A percentile compares a stretch with the other conserved stretches of the same genome.
Evolutionary conservation across 1,140 invertebrate genomes (phyloP).

Genomic region (Bicyclus anynana): DNA sequence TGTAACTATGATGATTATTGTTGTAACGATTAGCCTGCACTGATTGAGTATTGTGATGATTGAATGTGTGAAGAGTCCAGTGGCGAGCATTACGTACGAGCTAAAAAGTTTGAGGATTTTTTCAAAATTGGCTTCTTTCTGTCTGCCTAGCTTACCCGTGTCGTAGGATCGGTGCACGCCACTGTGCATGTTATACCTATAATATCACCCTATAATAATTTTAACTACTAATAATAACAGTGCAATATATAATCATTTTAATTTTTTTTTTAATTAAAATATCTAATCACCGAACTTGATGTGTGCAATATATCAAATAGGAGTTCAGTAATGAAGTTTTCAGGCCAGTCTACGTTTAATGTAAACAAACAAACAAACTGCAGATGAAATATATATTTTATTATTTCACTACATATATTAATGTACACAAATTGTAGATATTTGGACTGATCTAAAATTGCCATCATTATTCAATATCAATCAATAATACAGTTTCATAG

Average conservation of each 20-base stretch:
- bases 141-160: too few species aligned
- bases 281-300: neutral
- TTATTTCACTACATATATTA: too few species aligned
- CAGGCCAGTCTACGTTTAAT: neutral
- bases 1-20: neutral
- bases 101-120: too few species aligned
- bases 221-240: neutral
- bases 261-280: neutral
- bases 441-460: too few species aligned
- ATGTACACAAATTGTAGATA: too few species aligned
- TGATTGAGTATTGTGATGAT: constrained; percentile 3
- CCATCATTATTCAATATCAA: too few species aligned
- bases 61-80: too few species aligned
- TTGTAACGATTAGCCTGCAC: neutral
- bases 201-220: neutral
- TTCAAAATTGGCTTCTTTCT: too few species aligned
- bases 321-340: neutral
- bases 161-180: too few species aligned
- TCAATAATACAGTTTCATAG: too few species aligned
- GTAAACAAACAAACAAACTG: neutral
- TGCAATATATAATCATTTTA: constrained; percentile 8
- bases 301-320: neutral
- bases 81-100: too few species aligned
- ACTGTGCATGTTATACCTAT: neutral
- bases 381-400: too few species aligned